Evolutionary conservation across 2,797 vertebrate genomes (phyloP), one percentile per base, ranked within the genome.

Genomic region (Dromococcyx pavoninus): DNA sequence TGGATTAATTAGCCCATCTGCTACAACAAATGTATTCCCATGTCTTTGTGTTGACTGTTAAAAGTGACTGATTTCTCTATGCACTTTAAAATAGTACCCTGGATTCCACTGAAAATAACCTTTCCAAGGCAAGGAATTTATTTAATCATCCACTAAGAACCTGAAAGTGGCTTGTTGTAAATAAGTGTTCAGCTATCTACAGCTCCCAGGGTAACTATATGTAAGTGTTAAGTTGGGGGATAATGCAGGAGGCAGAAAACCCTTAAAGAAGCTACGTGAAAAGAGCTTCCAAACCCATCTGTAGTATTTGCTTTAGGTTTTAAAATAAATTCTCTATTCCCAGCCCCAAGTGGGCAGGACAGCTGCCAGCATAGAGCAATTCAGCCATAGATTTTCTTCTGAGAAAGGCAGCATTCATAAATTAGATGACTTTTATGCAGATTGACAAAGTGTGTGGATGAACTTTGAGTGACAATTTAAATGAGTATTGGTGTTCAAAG

Each of bases 1-100:
- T 96, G 95, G 97, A 98, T 98, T 98, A 98, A 98, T 98, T 98
- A 98, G 97, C 97, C 98, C 98, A 98, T 98, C 98, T 99, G 98
- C 97, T 95, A 73, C 97, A 97, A 97, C 94, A 97, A 97, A 97
- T 96, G 91, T 92, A 95, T 96, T 97, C 94, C 62, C 71, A 62
- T 83, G 82, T 96, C 93, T 91, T 96, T 96, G 75, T 94, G 94
- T 86, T 78, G 86, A 86, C 91, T 97, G 85, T 92, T 96, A 88
- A 93, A 97, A 97, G 89, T 94, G 76, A 97, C 80, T 95, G 84
- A 87, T 94, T 97, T 93, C 76, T 76, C 95, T 90, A 74, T 75
- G 53, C 66, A 37, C 39, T 95, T 48, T 95, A 95, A 96, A 93
- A 95, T 75, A 90, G 86, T 91, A 70, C 93, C 73, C 86, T 86